phyloP scores from a whole-genome alignment of 2,888 invertebrate genomes.

The Cantharis nigra region DNA sequence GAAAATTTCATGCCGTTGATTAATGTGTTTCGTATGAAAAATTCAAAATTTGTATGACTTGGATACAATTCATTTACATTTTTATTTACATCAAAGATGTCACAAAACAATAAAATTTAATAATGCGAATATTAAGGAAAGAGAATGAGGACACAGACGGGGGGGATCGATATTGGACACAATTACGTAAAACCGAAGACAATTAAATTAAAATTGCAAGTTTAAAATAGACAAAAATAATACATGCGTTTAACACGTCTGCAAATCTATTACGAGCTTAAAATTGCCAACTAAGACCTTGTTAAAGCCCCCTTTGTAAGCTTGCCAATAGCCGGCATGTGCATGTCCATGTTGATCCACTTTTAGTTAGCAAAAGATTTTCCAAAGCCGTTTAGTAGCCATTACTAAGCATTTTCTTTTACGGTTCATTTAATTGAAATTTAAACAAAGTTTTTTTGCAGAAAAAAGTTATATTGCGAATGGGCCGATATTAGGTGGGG shows the following conservation, averaged over 20 bases:
- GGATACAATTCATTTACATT: neutral
- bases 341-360: constrained; percentile 50
- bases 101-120: neutral
- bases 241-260: constrained; percentile 13
- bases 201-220: neutral
- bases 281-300: constrained; percentile 31
- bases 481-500: neutral
- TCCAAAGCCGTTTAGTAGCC: neutral
- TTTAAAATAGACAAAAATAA: constrained; percentile 8
- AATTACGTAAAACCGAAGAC: neutral
- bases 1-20: neutral
- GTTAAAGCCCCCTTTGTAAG: constrained; percentile 28
- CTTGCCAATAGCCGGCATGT: constrained; percentile 23
- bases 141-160: too few relatives aligned
- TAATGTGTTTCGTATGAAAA: neutral
- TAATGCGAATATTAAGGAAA: neutral
- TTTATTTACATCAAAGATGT: neutral
- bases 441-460: neutral
- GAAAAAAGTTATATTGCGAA: neutral
- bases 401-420: neutral
- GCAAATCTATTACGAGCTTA: constrained; percentile 30
- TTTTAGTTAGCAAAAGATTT: constrained; percentile 51
- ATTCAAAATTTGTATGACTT: neutral
- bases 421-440: neutral
- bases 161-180: too few relatives aligned